phyloP scores from a whole-genome alignment of 2,888 invertebrate species.

The Ariolimax columbianus region DNA sequence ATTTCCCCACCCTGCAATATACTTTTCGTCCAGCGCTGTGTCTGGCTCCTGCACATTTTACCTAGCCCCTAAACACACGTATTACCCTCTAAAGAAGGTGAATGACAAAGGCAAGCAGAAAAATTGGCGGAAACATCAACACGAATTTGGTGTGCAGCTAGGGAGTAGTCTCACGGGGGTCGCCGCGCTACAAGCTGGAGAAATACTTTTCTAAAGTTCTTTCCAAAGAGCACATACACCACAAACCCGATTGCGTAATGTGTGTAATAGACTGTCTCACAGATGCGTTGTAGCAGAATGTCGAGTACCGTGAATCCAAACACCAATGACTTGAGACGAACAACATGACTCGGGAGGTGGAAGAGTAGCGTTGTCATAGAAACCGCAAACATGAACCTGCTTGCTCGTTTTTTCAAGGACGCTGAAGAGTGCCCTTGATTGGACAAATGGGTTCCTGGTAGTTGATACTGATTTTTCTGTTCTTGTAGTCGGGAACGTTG shows the following conservation, averaged over 20 bases:
- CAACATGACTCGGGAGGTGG: constrained; percentile 31
- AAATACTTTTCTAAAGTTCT: constrained; percentile 35
- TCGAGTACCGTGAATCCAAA: background rate
- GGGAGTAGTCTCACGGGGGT: background rate
- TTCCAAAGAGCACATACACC: constrained; percentile 25
- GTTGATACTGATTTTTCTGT: background rate
- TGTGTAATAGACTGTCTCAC: constrained; percentile 30
- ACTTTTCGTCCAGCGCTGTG: too few relatives aligned
- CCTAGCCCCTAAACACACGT: too few relatives aligned
- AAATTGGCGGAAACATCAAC: too few relatives aligned
- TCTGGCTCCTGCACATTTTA: too few relatives aligned
- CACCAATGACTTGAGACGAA: constrained; percentile 30
- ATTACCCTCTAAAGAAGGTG: too few relatives aligned
- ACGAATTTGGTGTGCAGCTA: too few relatives aligned
- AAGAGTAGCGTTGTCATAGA: constrained; percentile 41
- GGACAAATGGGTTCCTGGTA: background rate
- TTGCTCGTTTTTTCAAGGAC: constrained; percentile 30
- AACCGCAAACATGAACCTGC: constrained; percentile 35
- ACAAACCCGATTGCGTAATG: constrained; percentile 41
- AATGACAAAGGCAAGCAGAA: too few relatives aligned
- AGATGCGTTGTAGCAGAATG: background rate
- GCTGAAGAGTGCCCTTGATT: background rate
- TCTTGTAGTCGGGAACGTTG: background rate
- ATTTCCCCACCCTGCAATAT: too few relatives aligned
- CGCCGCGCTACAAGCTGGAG: background rate